Conservation (phyloP, 2,888 invertebrate genomes). For the Campoplex capitator region DNA sequence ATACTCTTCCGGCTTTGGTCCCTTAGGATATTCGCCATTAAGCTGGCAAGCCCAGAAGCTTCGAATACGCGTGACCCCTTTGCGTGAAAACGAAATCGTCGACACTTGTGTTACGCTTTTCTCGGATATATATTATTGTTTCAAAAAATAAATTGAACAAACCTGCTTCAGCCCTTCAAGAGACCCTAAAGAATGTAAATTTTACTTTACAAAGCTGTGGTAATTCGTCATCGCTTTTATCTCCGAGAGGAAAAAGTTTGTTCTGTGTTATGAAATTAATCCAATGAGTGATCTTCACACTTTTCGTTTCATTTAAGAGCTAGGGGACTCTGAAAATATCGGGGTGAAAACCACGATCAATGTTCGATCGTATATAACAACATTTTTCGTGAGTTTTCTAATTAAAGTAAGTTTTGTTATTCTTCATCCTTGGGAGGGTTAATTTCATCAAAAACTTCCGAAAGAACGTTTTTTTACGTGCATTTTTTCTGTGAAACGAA, state of each 20-base stretch:
- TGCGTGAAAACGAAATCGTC: constrained; percentile 14
- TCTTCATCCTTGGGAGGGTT: neutral
- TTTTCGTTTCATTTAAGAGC: neutral
- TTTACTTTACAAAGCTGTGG: constrained; percentile 9
- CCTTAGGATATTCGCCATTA: constrained; percentile 61
- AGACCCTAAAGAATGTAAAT: neutral
- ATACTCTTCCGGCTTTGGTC: constrained; percentile 33
- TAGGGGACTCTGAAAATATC: neutral
- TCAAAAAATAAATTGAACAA: neutral
- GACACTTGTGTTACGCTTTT: constrained; percentile 29
- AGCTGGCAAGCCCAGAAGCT: constrained; percentile 64
- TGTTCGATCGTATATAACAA: neutral
- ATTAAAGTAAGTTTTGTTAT: neutral
- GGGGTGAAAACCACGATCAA: neutral
- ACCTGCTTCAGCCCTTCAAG: neutral
- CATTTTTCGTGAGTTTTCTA: neutral
- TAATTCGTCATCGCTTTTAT: constrained; percentile 1
- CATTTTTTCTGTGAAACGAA: neutral
- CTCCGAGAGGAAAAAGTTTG: neutral
- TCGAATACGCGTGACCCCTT: constrained; percentile 37
- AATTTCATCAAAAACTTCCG: neutral
- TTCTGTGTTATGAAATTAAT: neutral
- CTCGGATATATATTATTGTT: constrained; percentile 12
- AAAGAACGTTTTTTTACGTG: neutral
- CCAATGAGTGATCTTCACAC: neutral